Conservation (phyloP, 2,113 vertebrate genomes). For the Ctenomys sociabilis region DNA sequence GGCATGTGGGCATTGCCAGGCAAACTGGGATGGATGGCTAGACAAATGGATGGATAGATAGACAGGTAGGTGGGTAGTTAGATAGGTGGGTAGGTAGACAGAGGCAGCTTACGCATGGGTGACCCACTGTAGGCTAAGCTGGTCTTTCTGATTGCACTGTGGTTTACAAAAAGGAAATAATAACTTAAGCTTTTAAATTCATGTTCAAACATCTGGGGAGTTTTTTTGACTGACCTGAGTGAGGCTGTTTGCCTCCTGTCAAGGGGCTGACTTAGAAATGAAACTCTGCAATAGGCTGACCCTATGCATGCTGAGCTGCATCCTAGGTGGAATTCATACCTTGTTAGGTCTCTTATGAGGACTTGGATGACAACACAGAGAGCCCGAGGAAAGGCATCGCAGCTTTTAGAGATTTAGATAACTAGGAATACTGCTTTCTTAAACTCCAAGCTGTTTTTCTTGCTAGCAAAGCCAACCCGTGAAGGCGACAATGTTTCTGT, state of each 20-base stretch:
- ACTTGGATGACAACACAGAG: neutral
- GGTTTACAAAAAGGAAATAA: conserved; percentile 23
- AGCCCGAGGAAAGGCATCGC: neutral
- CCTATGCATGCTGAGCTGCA: neutral
- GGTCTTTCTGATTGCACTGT: neutral
- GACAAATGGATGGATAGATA: neutral
- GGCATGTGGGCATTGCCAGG: neutral
- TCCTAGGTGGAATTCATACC: conserved; percentile 4
- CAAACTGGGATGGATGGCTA: neutral
- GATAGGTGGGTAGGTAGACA: neutral
- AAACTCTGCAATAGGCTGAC: neutral
- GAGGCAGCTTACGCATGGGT: neutral
- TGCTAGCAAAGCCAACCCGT: neutral
- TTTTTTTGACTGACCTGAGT: neutral
- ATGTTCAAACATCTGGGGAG: neutral
- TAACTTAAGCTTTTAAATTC: neutral
- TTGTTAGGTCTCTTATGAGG: neutral
- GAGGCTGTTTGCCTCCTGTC: neutral
- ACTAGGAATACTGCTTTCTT: neutral
- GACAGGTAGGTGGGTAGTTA: neutral
- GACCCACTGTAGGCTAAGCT: neutral
- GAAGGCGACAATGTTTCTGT: neutral
- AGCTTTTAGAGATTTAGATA: conserved; percentile 22
- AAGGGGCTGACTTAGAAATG: neutral
- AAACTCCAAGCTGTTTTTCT: conserved; percentile 1